Base-by-base conservation (phyloP, 2,888 invertebrate species). In the Syrista parreyssii region DNA sequence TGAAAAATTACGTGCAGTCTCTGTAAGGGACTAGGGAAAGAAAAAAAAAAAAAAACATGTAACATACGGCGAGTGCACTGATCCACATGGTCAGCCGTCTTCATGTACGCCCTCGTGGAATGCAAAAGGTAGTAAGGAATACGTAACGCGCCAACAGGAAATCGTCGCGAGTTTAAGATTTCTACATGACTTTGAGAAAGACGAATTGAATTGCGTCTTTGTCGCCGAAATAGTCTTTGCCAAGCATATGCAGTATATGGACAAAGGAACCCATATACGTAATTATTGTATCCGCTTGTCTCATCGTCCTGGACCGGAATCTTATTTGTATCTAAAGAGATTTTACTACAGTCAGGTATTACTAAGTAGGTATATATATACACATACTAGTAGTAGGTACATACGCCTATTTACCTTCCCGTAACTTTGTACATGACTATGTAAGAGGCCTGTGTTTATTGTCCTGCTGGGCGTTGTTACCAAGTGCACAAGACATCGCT, bases 391-490 rank as follows among this genome's bases (percentile, higher is more conserved):
- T 72, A 75, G 31, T 30, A 32, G 3, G 31, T 75, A 40, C n/a
- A 40, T n/a, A n/a, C n/a, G n/a, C n/a, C 23, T 55, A 31, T 15
- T 30, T 4, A 23, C 30, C n/a, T 23, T 30, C 69, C 32, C 31
- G 34, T 40, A 71, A 12, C n/a, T 31, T 35, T 68, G 74, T 12
- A 68, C 40, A 68, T 4, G 11, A 12, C 35, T 34, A 15, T 33
- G 33, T 32, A 33, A 71, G 71, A 84, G 84, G 81, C 82, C 81
- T 82, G 86, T 83, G 85, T 88, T 89, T 88, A 88, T 88, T 84
- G 86, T 87, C 84, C 86, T 88, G 82, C 79, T 85, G 88, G 85
- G 87, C 83, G 85, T 86, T 86, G 88, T 88, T 88, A 86, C 84
- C 82, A 84, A 86, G 81, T 86, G 84, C 82, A 87, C 86, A 88